Percentiles rank a stretch among this genome's conserved stretches.
Evolutionary conservation across 2,113 vertebrate genomes (phyloP).

Genomic region (Campylorhamphus procurvoides): DNA sequence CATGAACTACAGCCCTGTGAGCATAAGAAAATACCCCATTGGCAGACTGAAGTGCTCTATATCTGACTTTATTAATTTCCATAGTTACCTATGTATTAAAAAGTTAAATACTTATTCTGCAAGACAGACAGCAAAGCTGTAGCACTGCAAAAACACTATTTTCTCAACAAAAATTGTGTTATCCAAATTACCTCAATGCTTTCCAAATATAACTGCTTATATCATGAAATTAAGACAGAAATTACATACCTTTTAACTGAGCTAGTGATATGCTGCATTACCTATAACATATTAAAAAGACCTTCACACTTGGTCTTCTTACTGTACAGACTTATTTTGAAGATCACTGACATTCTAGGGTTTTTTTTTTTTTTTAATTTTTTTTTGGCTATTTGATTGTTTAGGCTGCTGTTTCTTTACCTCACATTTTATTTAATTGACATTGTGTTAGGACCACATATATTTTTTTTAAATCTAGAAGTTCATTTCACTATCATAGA

Average conservation of each 20-base stretch:
- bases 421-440: not conserved
- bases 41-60: not conserved
- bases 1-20: not conserved
- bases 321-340: not conserved
- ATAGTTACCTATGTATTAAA: not conserved
- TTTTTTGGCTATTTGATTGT: not conserved
- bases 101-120: not conserved
- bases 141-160: not conserved
- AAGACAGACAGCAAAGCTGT: not conserved
- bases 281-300: not conserved
- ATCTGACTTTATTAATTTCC: not conserved
- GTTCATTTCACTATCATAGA: not conserved
- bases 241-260: not conserved
- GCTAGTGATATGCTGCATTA: not conserved
- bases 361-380: not conserved
- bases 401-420: not conserved
- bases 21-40: not conserved
- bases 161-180: not conserved
- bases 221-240: not conserved
- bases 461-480: not conserved
- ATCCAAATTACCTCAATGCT: not conserved
- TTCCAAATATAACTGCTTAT: not conserved
- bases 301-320: not conserved
- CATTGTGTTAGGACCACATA: not conserved
- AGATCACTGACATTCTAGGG: not conserved